phyloP scores from a whole-genome alignment of 2,113 vertebrate species.

The Platysternon megacephalum region DNA sequence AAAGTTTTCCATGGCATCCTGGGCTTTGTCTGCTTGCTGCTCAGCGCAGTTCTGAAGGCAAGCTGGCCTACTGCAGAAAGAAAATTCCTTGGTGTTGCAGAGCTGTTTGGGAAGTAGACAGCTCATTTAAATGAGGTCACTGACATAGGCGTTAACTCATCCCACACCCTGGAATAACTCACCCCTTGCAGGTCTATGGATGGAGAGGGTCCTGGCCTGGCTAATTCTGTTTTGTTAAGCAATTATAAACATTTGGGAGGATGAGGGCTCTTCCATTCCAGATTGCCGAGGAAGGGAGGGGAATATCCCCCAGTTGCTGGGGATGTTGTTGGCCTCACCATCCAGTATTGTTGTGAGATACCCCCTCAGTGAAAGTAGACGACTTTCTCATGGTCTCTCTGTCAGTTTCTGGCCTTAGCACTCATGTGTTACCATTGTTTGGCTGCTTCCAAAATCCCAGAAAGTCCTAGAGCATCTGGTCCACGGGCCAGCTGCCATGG shows the following conservation, averaged over 20 bases:
- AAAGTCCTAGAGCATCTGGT: conserved; percentile 56
- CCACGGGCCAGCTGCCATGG: conserved; percentile 42
- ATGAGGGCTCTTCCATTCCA: not conserved
- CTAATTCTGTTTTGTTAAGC: not conserved
- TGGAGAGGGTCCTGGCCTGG: not conserved
- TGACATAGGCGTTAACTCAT: not conserved
- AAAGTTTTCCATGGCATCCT: not conserved
- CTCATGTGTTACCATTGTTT: conserved; percentile 17
- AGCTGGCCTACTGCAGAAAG: not conserved
- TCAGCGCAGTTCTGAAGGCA: not conserved
- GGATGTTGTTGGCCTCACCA: not conserved
- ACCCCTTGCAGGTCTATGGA: fast-evolving
- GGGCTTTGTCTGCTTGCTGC: not conserved
- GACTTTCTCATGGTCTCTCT: not conserved
- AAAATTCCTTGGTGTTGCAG: not conserved
- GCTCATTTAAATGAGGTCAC: not conserved
- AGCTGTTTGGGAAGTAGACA: not conserved
- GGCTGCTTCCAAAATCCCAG: conserved; percentile 39
- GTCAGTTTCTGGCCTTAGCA: not conserved
- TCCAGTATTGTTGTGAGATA: not conserved
- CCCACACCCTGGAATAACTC: not conserved
- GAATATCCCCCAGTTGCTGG: not conserved
- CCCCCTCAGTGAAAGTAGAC: not conserved
- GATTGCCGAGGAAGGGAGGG: not conserved
- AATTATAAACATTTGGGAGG: not conserved